Evolutionary conservation across 2,888 invertebrate species (phyloP), one percentile per base, ranked within the genome.

Genomic region (Prosopocoilus inquinatus): DNA sequence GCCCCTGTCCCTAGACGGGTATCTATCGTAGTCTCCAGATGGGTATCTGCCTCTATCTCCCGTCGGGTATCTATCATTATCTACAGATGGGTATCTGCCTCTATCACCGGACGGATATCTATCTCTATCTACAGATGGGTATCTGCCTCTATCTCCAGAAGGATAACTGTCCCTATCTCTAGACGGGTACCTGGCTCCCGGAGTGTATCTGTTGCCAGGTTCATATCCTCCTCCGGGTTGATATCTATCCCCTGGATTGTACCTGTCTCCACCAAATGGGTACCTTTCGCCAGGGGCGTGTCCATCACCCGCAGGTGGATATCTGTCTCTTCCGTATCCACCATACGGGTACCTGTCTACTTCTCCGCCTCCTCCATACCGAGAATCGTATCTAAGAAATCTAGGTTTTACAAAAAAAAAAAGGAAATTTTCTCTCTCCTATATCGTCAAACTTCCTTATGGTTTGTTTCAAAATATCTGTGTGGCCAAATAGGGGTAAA

Each of bases 251-350:
- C 52, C 13, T 8, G 51, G 45, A 43, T 50, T 47, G 32, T 55
- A 58, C 20, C 47, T 33, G 33, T 54, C 45, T 2, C 47, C n/a
- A n/a, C n/a, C n/a, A n/a, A n/a, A n/a, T n/a, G n/a, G 20, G 5
- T 28, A 28, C 5, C 20, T 44, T 38, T 43, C 58, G 4, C 66
- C 65, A 13, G 55, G 56, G 5, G 71, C 72, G 55, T 71, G 73
- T 13, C 70, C 68, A 50, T 75, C 75, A 8, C 43, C 55, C 13
- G 60, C 69, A 3, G 82, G 82, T 2, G 77, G 76, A 61, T 81
- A 82, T 67, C 81, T 79, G 62, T 79, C 82, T 80, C 68, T 80
- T 7, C 20, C 7, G 20, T 28, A 28, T 80, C 70, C 56, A 9
- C 66, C 64, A 16, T 59, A 57, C 7, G 73, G 74, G 58, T 70